A percentile compares a stretch with the other conserved stretches of the same genome.
phyloP scores from a whole-genome alignment of 2,797 vertebrate genomes.

The Cuculus canorus region DNA sequence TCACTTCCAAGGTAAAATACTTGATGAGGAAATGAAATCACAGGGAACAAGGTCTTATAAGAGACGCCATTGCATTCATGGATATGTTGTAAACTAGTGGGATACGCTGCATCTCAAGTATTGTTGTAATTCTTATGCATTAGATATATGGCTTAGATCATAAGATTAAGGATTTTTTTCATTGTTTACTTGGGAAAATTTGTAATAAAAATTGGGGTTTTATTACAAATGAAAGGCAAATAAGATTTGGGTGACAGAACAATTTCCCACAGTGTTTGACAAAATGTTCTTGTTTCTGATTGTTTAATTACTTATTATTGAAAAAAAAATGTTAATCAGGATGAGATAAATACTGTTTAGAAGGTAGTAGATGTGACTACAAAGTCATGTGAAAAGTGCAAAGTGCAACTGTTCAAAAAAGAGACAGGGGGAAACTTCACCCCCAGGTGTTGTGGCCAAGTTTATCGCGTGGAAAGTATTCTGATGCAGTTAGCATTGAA shows the following conservation, averaged over 20 bases:
- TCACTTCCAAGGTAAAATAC: not conserved
- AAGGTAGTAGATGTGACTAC: not conserved
- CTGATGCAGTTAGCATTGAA: not conserved
- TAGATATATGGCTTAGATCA: not conserved
- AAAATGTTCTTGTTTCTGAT: not conserved
- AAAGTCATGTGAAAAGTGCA: not conserved
- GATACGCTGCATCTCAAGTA: not conserved
- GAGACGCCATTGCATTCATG: not conserved
- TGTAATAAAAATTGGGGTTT: not conserved
- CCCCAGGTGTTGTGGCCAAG: not conserved
- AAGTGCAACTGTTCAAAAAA: not conserved
- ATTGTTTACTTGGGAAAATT: not conserved
- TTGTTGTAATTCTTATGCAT: not conserved
- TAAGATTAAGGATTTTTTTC: not conserved
- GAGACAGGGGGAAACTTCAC: fast-evolving
- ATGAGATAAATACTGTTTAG: not conserved
- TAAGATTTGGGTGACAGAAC: not conserved
- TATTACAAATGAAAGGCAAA: not conserved
- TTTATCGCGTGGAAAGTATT: not conserved
- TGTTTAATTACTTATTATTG: not conserved
- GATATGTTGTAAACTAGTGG: not conserved
- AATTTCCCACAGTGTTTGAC: not conserved
- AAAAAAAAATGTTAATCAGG: not conserved
- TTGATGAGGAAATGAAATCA: not conserved
- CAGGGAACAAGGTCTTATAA: not conserved